Percentiles rank a stretch among this genome's conserved stretches.
Conservation (phyloP, 2,113 vertebrate genomes). For the Platycercus adscitus region DNA sequence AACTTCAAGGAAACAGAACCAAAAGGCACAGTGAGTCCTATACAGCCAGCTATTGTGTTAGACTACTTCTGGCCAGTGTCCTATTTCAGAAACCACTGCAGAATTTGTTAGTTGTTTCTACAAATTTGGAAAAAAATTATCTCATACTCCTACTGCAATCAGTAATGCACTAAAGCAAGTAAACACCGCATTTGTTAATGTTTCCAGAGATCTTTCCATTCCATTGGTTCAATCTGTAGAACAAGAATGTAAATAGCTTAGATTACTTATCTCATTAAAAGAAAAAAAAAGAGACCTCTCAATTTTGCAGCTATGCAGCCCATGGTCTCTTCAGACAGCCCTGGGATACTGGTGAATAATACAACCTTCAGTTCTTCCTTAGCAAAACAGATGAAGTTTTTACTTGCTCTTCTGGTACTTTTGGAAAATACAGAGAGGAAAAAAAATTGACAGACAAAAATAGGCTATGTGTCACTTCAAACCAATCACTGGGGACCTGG, state of each 20-base stretch:
- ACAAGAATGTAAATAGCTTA: not conserved
- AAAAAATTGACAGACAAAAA: slow-evolving; percentile 51
- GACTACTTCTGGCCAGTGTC: not conserved
- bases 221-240: not conserved
- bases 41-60: not conserved
- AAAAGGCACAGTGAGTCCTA: not conserved
- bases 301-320: not conserved
- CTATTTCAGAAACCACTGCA: not conserved
- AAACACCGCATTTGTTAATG: not conserved
- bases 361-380: slow-evolving; percentile 21
- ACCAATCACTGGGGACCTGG: not conserved
- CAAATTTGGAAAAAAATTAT: not conserved
- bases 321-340: not conserved
- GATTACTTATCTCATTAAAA: not conserved
- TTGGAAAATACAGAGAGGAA: slow-evolving; percentile 39
- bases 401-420: slow-evolving; percentile 29
- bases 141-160: not conserved
- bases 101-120: slow-evolving; percentile 27
- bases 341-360: not conserved
- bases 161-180: not conserved
- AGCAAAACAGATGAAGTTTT: slow-evolving; percentile 32
- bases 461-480: slow-evolving; percentile 36
- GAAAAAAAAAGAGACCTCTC: not conserved
- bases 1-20: not conserved
- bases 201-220: slow-evolving; percentile 21